Evolutionary conservation across 2,113 vertebrate species (phyloP), one percentile per base, ranked within the genome.

Genomic region (human (Homo sapiens)): DNA sequence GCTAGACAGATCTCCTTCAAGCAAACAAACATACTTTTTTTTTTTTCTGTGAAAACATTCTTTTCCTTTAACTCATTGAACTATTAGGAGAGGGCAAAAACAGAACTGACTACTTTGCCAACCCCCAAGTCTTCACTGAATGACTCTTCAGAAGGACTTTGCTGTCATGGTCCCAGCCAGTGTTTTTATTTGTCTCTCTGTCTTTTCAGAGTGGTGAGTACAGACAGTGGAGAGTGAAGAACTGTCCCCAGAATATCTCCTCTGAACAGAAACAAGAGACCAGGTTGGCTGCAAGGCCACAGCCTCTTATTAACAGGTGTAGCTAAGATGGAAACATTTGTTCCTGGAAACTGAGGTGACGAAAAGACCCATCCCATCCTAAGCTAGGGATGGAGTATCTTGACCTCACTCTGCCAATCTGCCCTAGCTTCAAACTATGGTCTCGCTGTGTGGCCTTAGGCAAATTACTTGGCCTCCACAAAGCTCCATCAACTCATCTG

Each of bases 11-110:
- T 27, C 20, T 80, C n/a, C 30, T 61, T 93, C 25, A 5, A 22
- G 85, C 57, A 72, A 97, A 80, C 38, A 75, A 90, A 97, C 89
- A 70, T 57, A 81, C 11, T 59, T 81, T 22, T 14, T 35, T 35
- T 30, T 5, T 25, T 45, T 11, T 30, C 9, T 8, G 55, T 43
- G 27, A 59, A 84, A 86, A 38, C 1, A n/a, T 5, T n/a, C 3
- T 70, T 75, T 88, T 83, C 45, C 45, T 73, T 57, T 38, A 27
- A 45, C 8, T 94, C n/a, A 25, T 48, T 86, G 45, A 52, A 72
- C 27, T 80, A 70, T 68, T n/a, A 59, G 38, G 45, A n/a, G 35
- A 89, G 14, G 17, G 3, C 68, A 89, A 94, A 32, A 2, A 10
- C n/a, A 4, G 3, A 84, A 27, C 12, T 38, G 55, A 50, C 13